Evolutionary conservation across 2,888 invertebrate genomes (phyloP).

Genomic region (Escarpia spicata): DNA sequence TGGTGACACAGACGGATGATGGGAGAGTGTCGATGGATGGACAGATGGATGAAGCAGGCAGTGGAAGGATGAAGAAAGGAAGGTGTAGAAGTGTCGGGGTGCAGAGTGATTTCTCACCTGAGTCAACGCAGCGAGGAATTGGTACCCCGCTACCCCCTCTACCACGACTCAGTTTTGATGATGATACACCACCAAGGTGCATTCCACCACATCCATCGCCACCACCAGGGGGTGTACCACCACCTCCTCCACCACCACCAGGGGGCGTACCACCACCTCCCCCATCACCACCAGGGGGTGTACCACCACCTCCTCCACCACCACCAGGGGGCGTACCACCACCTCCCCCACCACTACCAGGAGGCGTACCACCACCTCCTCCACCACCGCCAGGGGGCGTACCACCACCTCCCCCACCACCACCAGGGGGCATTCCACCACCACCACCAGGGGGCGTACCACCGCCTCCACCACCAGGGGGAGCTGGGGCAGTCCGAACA

Average conservation of each 20-base stretch:
- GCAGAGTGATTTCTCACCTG: background rate
- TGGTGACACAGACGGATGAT: conserved; percentile 26
- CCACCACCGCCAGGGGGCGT: conserved; percentile 29
- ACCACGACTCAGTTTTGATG: background rate
- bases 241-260: conserved; percentile 51
- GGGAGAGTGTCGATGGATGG: background rate
- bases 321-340: conserved; percentile 40
- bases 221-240: conserved; percentile 40
- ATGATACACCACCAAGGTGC: conserved; percentile 30
- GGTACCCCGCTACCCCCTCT: conserved; percentile 18
- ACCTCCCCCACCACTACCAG: conserved; percentile 38
- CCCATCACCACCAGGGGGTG: conserved; percentile 29
- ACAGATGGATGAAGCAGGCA: background rate
- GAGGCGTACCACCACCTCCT: conserved; percentile 53
- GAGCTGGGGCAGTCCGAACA: background rate
- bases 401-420: conserved; percentile 35
- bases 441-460: conserved; percentile 58
- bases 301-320: conserved; percentile 54
- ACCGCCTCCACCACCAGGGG: background rate
- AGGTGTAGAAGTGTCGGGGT: background rate
- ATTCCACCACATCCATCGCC: conserved; percentile 55
- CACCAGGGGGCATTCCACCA: conserved; percentile 40
- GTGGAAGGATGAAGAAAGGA: background rate
- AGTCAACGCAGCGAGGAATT: background rate
- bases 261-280: conserved; percentile 54